phyloP scores from a whole-genome alignment of 2,113 vertebrate genomes.

The Etheostoma cragini region DNA sequence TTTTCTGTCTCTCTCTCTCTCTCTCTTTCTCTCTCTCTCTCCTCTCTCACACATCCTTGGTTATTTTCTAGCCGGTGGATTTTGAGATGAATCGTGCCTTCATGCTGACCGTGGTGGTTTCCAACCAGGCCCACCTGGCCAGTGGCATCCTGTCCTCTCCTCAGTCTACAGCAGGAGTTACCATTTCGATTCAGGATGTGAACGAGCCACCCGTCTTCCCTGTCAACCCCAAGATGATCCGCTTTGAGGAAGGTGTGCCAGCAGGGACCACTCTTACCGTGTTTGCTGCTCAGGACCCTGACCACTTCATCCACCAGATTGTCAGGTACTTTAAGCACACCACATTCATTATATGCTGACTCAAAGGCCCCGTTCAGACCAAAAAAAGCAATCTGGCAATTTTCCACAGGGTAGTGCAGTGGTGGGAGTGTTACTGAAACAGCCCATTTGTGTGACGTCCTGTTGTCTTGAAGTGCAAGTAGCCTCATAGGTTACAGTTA shows the following conservation, averaged over 20 bases:
- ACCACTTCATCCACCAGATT: slow-evolving; percentile 92
- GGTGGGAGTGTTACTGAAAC: no score
- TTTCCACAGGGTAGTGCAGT: no score
- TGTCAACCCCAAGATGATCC: slow-evolving; percentile 92
- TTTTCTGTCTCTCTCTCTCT: background rate
- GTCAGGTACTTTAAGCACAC: slow-evolving; percentile 85
- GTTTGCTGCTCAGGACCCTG: slow-evolving; percentile 85
- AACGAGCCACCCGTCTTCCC: slow-evolving; percentile 96
- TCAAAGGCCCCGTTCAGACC: no score
- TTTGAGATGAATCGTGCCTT: slow-evolving; percentile 97
- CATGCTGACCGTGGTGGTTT: slow-evolving; percentile 96
- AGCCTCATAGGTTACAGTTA: no score
- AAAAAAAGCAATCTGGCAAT: no score
- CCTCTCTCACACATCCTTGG: background rate
- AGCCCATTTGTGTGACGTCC: no score
- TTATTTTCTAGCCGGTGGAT: slow-evolving; percentile 88
- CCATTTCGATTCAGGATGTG: slow-evolving; percentile 93
- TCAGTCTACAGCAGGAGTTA: slow-evolving; percentile 95
- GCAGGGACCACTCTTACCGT: slow-evolving; percentile 90
- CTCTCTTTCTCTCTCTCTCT: background rate
- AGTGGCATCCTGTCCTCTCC: slow-evolving; percentile 96
- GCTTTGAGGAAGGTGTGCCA: slow-evolving; percentile 94
- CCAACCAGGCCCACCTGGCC: slow-evolving; percentile 96
- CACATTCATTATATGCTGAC: background rate
- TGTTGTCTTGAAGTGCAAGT: no score